Conservation (phyloP, 1,140 invertebrate species). For the Heliothis virescens region DNA sequence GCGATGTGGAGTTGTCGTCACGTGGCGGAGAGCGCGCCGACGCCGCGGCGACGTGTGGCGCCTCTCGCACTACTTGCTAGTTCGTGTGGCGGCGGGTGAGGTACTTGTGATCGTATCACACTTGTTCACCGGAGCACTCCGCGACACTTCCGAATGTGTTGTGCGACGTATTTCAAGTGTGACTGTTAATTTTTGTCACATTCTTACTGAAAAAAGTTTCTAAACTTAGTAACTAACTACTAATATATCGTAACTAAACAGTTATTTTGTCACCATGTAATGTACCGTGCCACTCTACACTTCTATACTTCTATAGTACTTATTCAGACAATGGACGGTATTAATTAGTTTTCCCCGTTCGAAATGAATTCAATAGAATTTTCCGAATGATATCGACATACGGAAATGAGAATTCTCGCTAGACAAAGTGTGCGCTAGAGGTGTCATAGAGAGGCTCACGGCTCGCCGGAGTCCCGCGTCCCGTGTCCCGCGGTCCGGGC, state of each 20-base stretch:
- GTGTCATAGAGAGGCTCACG: conserved; percentile 8
- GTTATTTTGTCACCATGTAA: background rate
- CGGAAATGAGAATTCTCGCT: conserved; percentile 10
- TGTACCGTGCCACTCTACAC: no score
- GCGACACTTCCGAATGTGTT: no score
- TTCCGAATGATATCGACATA: conserved; percentile 7
- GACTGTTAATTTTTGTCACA: no score
- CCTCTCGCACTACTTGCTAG: background rate
- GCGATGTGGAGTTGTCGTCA: no score
- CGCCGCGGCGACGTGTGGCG: background rate
- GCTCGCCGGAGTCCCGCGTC: background rate
- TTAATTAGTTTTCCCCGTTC: background rate
- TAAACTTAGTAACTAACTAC: no score
- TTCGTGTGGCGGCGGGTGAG: conserved; percentile 6
- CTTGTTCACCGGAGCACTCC: background rate
- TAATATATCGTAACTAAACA: no score
- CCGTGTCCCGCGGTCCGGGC: background rate
- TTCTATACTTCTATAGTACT: no score
- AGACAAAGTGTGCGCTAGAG: conserved; percentile 27
- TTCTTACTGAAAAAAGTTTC: no score
- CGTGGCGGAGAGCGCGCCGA: no score
- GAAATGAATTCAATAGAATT: conserved; percentile 1
- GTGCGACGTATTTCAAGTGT: no score
- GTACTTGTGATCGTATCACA: conserved; percentile 15
- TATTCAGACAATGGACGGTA: background rate